Evolutionary conservation across 2,113 vertebrate species (phyloP), one percentile per base, ranked within the genome.

Genomic region (Hymenochirus boettgeri): DNA sequence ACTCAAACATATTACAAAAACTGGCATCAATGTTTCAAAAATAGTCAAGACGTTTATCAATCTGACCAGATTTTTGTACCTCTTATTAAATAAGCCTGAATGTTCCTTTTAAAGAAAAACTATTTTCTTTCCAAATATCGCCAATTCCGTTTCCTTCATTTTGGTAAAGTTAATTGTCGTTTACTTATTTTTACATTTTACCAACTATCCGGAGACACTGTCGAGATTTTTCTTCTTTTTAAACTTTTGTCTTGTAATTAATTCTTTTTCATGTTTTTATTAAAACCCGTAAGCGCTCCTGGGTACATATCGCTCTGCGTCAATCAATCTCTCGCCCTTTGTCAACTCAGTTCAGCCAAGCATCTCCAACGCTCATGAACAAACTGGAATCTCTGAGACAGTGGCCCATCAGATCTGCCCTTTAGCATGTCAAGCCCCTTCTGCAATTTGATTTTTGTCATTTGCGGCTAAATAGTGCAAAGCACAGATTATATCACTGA

Each of bases 401-500:
- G 60, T 53, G 39, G 27, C 45, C 63, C 71, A 69, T 24, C 10
- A 2, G 17, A 63, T 71, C 74, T 73, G 61, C 13, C 65, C 47
- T 72, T 74, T 66, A 73, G 37, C 61, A 69, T 15, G 47, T 65
- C 61, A 70, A 76, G 53, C 8, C 65, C 60, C 53, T 47, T 67
- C 5, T 39, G 13, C 56, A 66, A 72, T 79, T 65, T 71, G 63
- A 69, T 65, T 81, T 74, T 69, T 75, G 50, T 63, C 52, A 75
- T 70, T 45, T 63, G 72, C 64, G 10, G 56, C 39, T 61, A 73
- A 55, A 56, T 29, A 74, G 57, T 67, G 56, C n/a, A 71, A 62
- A 67, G 56, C 22, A 73, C 7, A 74, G 64, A 61, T 70, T 66
- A 75, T 65, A 76, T 51, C 71, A 69, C 17, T 59, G 31, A 26